Evolutionary conservation across 2,888 invertebrate genomes (phyloP), one percentile per base, ranked within the genome.

Genomic region (Mimas tiliae): DNA sequence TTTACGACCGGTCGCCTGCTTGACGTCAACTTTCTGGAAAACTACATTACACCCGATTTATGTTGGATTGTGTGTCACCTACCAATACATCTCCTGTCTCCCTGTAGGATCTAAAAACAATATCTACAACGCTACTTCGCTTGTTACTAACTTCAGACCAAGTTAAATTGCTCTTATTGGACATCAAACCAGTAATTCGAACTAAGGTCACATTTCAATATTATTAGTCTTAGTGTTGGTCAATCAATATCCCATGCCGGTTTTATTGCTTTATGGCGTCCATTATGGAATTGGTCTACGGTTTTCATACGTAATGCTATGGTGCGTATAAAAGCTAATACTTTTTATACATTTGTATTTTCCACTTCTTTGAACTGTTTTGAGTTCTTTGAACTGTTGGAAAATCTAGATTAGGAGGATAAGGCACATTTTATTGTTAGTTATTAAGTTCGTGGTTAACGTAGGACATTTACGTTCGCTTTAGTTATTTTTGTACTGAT

Each of bases 221-320:
- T 50, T 19, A 50, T 50, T 50, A 19, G 9, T 50, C 1, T 7
- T 55, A 14, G 8, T n/a, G 38, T 58, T 42, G 58, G 58, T 38
- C 51, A 47, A 64, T 64, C 51, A 21, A 64, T 64, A 50, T 19
- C 14, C 34, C 51, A 51, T 38, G 42, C 38, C 58, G 19, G 55
- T 65, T 45, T 48, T 58, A 50, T 62, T 38, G 55, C 34, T 16
- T 33, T 58, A 48, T 50, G 47, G 33, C 48, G 19, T 34, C 45
- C 51, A 64, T 64, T 50, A 51, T 16, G 38, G 38, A 64, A 51
- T 38, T 64, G 50, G 38, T 42, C 38, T 19, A 58, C 19, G 42
- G 11, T 4, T 42, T 55, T 34, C 16, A 48, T 16, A 47, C 14
- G 14, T 48, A n/a, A 48, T 16, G 8, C 1, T 42, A 38, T 58